Percentiles rank a stretch among this genome's conserved stretches.
These are phyloP conservation scores for Thoracochromis brauschi DNA, from an alignment of 2,113 vertebrate species.

Conservation along the genomic window DNA sequence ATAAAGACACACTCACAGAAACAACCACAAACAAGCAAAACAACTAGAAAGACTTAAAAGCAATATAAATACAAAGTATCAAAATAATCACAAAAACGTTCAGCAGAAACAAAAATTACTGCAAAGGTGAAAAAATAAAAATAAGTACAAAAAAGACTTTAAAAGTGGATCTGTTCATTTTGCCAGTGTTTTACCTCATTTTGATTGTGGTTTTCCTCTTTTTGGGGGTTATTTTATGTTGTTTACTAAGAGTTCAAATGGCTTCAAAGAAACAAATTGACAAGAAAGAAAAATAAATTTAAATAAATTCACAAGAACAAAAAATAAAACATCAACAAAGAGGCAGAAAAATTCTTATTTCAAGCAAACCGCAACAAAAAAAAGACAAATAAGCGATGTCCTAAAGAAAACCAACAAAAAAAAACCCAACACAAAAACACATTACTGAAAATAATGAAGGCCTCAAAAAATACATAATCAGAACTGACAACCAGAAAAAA, in stretches of 20 bases:
- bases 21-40: background rate
- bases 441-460: background rate
- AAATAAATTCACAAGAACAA: background rate
- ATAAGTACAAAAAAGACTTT: background rate
- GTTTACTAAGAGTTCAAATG: background rate
- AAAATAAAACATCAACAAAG: background rate
- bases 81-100: background rate
- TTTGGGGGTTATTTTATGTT: background rate
- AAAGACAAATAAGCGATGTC: background rate
- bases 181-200: background rate
- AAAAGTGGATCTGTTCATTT: background rate
- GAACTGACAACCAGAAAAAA: background rate
- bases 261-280: background rate
- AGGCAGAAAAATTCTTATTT: background rate
- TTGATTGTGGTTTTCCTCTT: background rate
- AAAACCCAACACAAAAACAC: accelerated
- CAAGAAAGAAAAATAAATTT: background rate
- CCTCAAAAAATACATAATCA: background rate
- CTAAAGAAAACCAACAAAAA: background rate
- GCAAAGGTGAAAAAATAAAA: background rate
- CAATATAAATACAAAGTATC: background rate
- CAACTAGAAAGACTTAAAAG: background rate
- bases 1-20: background rate
- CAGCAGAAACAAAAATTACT: background rate
- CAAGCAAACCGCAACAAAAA: background rate